Conservation (phyloP, 2,113 vertebrate genomes). For the Cettia cetti region DNA sequence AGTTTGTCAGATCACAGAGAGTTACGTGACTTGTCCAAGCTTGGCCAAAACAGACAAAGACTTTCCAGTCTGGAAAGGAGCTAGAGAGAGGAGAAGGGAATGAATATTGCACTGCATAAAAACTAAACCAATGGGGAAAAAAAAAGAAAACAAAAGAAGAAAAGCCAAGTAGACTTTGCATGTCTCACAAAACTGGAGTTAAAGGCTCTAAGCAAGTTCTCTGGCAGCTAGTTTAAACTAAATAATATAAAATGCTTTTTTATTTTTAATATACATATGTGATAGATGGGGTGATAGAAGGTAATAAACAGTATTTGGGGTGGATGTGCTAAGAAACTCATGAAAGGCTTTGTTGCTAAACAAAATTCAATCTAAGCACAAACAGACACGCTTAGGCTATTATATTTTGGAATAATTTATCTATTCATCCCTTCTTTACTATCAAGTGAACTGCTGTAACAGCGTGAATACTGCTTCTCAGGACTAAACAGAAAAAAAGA, state of each 20-base stretch:
- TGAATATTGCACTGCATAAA: not conserved
- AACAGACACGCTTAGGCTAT: not conserved
- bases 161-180: not conserved
- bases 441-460: not conserved
- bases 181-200: not conserved
- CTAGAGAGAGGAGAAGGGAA: not conserved
- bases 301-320: not conserved
- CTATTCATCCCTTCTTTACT: not conserved
- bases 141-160: not conserved
- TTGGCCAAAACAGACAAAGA: not conserved
- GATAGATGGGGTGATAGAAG: not conserved
- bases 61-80: not conserved
- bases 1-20: not conserved
- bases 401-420: not conserved
- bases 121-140: not conserved
- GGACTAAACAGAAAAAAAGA: not conserved
- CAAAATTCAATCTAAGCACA: not conserved
- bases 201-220: not conserved
- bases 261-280: not conserved
- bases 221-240: not conserved
- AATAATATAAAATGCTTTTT: not conserved
- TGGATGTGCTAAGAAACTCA: not conserved
- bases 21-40: not conserved
- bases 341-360: not conserved
- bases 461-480: not conserved